Evolutionary conservation across 2,797 vertebrate species (phyloP), one percentile per base, ranked within the genome.

Genomic region (Halcyon badia): DNA sequence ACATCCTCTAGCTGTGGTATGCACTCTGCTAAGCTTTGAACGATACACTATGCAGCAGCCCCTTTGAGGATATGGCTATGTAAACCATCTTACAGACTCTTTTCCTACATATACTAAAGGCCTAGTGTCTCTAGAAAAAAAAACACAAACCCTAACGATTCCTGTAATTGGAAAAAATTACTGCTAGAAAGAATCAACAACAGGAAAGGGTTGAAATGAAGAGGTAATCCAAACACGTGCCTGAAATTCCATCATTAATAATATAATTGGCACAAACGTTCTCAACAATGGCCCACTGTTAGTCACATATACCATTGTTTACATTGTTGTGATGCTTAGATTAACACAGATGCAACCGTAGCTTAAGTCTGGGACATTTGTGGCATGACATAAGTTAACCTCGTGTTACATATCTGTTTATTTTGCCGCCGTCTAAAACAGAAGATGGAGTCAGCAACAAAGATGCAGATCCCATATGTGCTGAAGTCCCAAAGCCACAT

Each of bases 111-210:
- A 73, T 60, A 96, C 90, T 96, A 82, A 96, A 95, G 91, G 56
- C 44, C 86, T 65, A 97, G 86, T 97, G 95, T 97, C 94, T 95
- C 65, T 65, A 94, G 25, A 94, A 76, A 83, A 92, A 80, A 28
- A 65, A 42, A 22, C 21, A 14, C n/a, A n/a, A n/a, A 14, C 6
- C 1, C 52, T 52, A 75, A 92, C 0, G 18, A 88, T 87, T 96
- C 83, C 95, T 95, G 88, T 97, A 98, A 97, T 83, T 93, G 95
- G 95, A 96, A 97, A 95, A 97, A 97, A 96, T 92, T 95, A 85
- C 94, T 91, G 89, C 93, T 97, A 96, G 86, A 95, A 97, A 96
- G 90, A 94, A 94, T 83, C 90, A 95, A 88, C 94, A 97, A 97
- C 94, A 96, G 97, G 96, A 97, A 97, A 96, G 6, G 16, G 79